Conservation (phyloP, 2,888 invertebrate genomes). For the Eulithis prunata region DNA sequence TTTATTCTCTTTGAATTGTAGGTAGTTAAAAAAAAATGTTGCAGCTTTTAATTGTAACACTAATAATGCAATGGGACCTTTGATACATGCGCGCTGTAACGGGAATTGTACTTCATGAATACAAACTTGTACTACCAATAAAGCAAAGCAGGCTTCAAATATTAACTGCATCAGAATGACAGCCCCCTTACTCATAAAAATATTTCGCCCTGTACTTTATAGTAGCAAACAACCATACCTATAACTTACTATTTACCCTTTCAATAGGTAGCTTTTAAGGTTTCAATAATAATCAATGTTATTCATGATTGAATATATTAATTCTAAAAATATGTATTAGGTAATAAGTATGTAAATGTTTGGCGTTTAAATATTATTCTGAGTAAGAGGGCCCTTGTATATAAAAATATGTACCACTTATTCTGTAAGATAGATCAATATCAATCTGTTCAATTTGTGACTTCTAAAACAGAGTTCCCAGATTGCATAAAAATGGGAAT, state of each 20-base stretch:
- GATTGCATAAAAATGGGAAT: constrained; percentile 47
- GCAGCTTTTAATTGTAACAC: constrained; percentile 31
- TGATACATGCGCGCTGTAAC: constrained; percentile 8
- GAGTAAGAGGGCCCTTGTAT: constrained; percentile 34
- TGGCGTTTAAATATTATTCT: constrained; percentile 28
- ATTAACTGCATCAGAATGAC: constrained; percentile 14
- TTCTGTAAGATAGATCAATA: constrained; percentile 31
- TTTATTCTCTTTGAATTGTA: constrained; percentile 26
- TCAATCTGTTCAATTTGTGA: constrained; percentile 40
- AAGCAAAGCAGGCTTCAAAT: constrained; percentile 27
- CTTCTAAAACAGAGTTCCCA: constrained; percentile 40
- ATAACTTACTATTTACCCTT: constrained; percentile 24
- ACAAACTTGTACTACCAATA: constrained; percentile 17
- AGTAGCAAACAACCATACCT: constrained; percentile 22
- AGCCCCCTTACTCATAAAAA: constrained; percentile 39
- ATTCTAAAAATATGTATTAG: constrained; percentile 16
- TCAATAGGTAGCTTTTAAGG: constrained; percentile 24
- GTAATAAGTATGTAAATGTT: constrained; percentile 30
- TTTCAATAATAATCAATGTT: constrained; percentile 18
- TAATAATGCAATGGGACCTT: constrained; percentile 27
- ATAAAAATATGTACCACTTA: constrained; percentile 29
- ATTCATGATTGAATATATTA: constrained; percentile 22
- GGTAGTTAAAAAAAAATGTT: constrained; percentile 29
- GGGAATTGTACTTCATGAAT: background rate
- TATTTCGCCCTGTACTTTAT: constrained; percentile 17